Conservation (phyloP, 1,140 invertebrate species). For the Physella acuta region DNA sequence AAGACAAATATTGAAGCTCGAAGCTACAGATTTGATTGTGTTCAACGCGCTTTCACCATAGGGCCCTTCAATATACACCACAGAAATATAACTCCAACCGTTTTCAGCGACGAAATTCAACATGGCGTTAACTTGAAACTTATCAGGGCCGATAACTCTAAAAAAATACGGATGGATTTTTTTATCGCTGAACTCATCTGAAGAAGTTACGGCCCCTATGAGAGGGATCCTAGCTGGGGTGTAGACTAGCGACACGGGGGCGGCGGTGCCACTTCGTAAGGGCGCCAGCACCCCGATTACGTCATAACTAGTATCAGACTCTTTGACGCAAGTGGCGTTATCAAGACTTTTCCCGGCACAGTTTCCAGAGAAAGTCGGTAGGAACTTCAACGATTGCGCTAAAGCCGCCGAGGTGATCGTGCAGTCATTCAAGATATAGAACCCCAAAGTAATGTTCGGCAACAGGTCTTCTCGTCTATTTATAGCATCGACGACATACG, state of each 20-base stretch:
- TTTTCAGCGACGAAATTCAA: slow-evolving; percentile 68
- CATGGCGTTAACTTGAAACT: slow-evolving; percentile 71
- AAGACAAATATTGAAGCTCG: not conserved
- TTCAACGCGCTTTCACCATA: not conserved
- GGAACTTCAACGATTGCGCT: not conserved
- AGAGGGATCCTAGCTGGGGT: slow-evolving; percentile 70
- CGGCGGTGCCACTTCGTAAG: slow-evolving; percentile 65
- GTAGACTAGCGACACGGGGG: slow-evolving; percentile 68
- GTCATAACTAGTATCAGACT: slow-evolving; percentile 22
- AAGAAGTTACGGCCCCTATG: slow-evolving; percentile 30
- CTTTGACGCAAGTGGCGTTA: not conserved
- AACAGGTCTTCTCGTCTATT: not conserved
- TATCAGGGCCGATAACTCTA: too few relatives aligned
- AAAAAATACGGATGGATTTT: slow-evolving; percentile 35
- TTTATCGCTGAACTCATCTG: slow-evolving; percentile 33
- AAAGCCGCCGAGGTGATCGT: not conserved
- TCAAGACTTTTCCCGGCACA: not conserved
- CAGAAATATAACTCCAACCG: slow-evolving; percentile 38
- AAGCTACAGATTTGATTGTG: not conserved
- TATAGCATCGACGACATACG: slow-evolving; percentile 7
- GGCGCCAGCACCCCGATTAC: slow-evolving; percentile 37
- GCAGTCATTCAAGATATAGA: slow-evolving; percentile 1
- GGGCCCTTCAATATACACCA: not conserved
- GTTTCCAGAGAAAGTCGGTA: not conserved
- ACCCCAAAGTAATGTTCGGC: slow-evolving; percentile 15